These are phyloP conservation scores for Ophion ellenae DNA, from an alignment of 2,888 invertebrate species.

Conservation along the genomic window DNA sequence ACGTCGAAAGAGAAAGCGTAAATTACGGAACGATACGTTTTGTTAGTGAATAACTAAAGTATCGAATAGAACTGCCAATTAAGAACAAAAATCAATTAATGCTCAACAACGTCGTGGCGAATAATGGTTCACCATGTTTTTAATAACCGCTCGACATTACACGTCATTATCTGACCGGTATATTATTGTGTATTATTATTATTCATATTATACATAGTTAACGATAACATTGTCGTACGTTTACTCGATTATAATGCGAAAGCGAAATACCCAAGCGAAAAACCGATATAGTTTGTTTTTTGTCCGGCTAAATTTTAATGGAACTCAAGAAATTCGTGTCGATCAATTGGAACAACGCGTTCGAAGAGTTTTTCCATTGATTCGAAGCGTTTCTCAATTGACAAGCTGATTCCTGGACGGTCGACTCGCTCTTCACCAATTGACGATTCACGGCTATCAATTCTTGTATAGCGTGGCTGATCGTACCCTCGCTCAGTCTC, in stretches of 20 bases:
- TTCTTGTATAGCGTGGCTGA: conserved; percentile 76
- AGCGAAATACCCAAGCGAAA: conserved; percentile 12
- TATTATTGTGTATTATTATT: conserved; percentile 65
- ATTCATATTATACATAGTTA: conserved; percentile 53
- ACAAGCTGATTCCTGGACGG: conserved; percentile 80
- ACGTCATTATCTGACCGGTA: conserved; percentile 42
- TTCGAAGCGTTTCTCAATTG: conserved; percentile 78
- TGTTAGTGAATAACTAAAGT: conserved; percentile 74
- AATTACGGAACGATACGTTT: conserved; percentile 64
- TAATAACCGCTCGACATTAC: conserved; percentile 60
- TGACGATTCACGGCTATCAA: conserved; percentile 79
- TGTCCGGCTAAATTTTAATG: conserved; percentile 74
- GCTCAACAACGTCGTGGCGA: conserved; percentile 76
- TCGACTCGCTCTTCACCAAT: conserved; percentile 79
- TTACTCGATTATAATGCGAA: conserved; percentile 47
- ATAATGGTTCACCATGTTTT: conserved; percentile 64
- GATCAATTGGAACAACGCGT: conserved; percentile 74
- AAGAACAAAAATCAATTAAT: conserved; percentile 76
- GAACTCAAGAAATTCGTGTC: conserved; percentile 79
- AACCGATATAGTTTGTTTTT: conserved; percentile 23
- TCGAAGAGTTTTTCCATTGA: conserved; percentile 76
- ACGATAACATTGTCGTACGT: conserved; percentile 47
- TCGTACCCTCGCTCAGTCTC: conserved; percentile 76
- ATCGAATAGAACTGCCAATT: conserved; percentile 81
- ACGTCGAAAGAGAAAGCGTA: conserved; percentile 40